A percentile compares a stretch with the other conserved stretches of the same genome.
Conservation (phyloP, 1,140 invertebrate species). For the Anastatus disparis region DNA sequence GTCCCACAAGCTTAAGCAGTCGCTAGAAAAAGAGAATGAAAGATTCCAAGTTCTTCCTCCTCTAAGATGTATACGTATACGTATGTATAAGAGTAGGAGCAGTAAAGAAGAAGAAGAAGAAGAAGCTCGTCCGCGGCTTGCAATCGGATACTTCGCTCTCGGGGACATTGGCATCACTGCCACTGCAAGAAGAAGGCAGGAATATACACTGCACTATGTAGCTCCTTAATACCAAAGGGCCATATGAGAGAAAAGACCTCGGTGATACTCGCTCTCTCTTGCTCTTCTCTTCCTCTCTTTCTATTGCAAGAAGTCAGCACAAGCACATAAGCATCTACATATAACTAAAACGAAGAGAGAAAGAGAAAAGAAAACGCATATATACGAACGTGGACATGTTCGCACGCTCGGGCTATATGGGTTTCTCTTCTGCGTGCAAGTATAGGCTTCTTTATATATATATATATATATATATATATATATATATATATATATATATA, state of each 20-base stretch:
- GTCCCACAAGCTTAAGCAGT: too few relatives aligned
- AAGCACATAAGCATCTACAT: not conserved
- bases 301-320: not conserved
- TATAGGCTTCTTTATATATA: too few relatives aligned
- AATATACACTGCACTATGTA: too few relatives aligned
- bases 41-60: not conserved
- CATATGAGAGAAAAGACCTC: not conserved
- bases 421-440: too few relatives aligned
- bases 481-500: too few relatives aligned
- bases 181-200: not conserved
- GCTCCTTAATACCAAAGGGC: not conserved
- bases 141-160: constrained; percentile 30
- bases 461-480: too few relatives aligned
- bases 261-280: too few relatives aligned
- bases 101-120: not conserved
- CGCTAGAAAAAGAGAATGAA: not conserved
- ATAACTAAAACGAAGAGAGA: constrained; percentile 3
- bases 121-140: not conserved
- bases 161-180: constrained; percentile 27
- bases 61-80: too few relatives aligned
- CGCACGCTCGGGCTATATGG: constrained; percentile 12
- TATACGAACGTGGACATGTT: constrained; percentile 15
- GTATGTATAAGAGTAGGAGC: not conserved
- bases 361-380: not conserved
- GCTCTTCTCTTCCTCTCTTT: too few relatives aligned